Evolutionary conservation across 2,888 invertebrate species (phyloP), one percentile per base, ranked within the genome.

Genomic region (Liopterus haemorrhoidalis): DNA sequence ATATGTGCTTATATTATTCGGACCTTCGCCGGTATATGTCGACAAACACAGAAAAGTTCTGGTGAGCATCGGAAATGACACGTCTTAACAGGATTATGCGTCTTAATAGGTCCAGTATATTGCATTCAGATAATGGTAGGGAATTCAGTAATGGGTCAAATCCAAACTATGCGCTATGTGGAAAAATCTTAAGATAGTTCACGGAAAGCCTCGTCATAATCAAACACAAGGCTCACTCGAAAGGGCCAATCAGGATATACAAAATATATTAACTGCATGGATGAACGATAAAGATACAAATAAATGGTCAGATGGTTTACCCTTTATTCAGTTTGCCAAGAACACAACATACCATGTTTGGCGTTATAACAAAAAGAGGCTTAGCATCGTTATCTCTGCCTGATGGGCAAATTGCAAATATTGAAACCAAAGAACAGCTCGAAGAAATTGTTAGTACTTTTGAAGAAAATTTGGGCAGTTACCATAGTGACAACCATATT

Each of bases 71-170:
- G n/a, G n/a, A n/a, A n/a, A n/a, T n/a, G n/a, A n/a, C n/a, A n/a
- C n/a, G n/a, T n/a, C n/a, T n/a, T n/a, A n/a, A n/a, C n/a, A n/a
- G n/a, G n/a, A n/a, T n/a, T n/a, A n/a, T n/a, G n/a, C n/a, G n/a
- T n/a, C n/a, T n/a, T n/a, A n/a, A n/a, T n/a, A n/a, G n/a, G n/a
- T n/a, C 57, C 11, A 51, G 49, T 31, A 54, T 60, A 39, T 54
- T 61, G 47, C 55, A 61, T 48, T 57, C 51, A 12, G 59, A 58
- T 48, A 60, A 60, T 53, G 59, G 57, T 14, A 52, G 57, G 38
- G 55, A 61, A 47, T 60, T 62, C 46, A 49, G 51, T 31, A 57
- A 57, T 42, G 42, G 49, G 47, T 59, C 32, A 46, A 57, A 44
- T 38, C 49, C 20, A 50, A 54, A 41, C 42, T 59, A 32, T 43